Conservation (phyloP, 2,888 invertebrate genomes). For the Drosophila tanythrix region DNA sequence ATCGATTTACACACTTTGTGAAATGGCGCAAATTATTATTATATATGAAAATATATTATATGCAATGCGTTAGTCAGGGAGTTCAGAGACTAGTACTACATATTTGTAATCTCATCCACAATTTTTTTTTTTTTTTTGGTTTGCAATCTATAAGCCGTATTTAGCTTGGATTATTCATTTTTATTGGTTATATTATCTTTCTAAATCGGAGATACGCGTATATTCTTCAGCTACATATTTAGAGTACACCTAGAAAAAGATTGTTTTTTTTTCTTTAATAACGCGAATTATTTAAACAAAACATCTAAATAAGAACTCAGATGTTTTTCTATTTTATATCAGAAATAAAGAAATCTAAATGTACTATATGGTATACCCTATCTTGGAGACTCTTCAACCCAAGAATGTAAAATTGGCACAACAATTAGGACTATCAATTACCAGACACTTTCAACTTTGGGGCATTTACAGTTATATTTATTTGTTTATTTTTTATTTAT, state of each 20-base stretch:
- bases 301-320: too few relatives aligned
- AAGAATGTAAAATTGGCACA: background rate
- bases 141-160: too few relatives aligned
- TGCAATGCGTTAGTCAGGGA: background rate
- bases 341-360: too few relatives aligned
- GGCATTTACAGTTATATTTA: slow-evolving; percentile 8
- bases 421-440: background rate
- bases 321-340: background rate
- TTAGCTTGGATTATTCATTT: too few relatives aligned
- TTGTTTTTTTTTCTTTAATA: background rate
- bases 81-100: background rate
- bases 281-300: too few relatives aligned
- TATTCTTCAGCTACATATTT: background rate
- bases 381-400: background rate
- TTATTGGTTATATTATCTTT: background rate
- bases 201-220: accelerated
- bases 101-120: background rate
- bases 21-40: background rate
- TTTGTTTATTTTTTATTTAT: slow-evolving; percentile 27
- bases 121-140: background rate
- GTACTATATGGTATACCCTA: background rate
- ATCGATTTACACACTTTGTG: background rate
- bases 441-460: background rate
- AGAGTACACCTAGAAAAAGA: background rate
- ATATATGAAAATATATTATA: background rate